phyloP scores from a whole-genome alignment of 1,140 invertebrate species.

The Globodera rostochiensis region DNA sequence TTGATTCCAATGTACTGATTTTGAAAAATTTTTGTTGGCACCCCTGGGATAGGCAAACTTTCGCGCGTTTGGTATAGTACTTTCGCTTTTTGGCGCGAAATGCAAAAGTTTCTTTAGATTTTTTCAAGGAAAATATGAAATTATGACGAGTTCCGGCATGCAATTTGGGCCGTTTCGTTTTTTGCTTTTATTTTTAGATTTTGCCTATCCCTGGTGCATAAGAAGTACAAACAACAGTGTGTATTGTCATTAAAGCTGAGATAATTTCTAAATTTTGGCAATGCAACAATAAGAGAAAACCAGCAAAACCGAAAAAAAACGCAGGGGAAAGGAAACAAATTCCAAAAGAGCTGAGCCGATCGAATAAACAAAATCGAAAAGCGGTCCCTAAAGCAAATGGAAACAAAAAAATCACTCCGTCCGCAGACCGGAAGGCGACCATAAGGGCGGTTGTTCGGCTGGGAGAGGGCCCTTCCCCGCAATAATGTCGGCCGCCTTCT shows the following conservation, averaged over 20 bases:
- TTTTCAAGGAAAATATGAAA: too few relatives aligned
- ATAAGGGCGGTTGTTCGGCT: constrained; percentile 48
- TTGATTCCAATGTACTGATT: too few relatives aligned
- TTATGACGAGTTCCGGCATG: too few relatives aligned
- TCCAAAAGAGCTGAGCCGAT: not conserved
- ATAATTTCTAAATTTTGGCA: not conserved
- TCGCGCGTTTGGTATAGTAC: too few relatives aligned
- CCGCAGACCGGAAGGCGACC: constrained; percentile 35
- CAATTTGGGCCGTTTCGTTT: too few relatives aligned
- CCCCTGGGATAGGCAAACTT: too few relatives aligned
- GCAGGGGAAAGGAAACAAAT: not conserved
- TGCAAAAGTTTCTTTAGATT: too few relatives aligned
- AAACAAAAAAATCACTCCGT: not conserved
- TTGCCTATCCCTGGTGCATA: too few relatives aligned
- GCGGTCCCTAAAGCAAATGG: not conserved
- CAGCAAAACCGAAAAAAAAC: not conserved
- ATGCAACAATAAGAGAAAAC: not conserved
- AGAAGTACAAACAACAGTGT: not conserved
- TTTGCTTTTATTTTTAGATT: too few relatives aligned
- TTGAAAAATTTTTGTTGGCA: too few relatives aligned
- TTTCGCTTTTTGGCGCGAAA: too few relatives aligned
- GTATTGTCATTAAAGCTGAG: not conserved
- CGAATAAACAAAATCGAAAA: not conserved
- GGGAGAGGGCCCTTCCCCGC: constrained; percentile 50
- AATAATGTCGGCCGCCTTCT: constrained; percentile 70